A percentile compares a stretch with the other conserved stretches of the same genome.
phyloP scores from a whole-genome alignment of 2,797 vertebrate genomes.

The Merluccius polli region DNA sequence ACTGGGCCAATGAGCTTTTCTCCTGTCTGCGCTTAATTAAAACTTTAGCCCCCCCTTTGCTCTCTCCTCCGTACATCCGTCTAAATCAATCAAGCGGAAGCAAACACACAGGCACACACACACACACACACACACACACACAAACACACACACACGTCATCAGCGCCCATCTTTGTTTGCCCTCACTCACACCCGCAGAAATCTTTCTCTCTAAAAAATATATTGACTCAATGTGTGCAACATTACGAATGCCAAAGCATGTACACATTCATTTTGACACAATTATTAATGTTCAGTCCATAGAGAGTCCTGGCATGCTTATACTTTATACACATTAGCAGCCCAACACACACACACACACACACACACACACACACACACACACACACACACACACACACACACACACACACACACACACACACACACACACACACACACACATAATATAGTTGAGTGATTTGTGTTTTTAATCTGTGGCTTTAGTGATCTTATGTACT shows the following conservation, averaged over 20 bases:
- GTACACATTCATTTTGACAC: too few species aligned
- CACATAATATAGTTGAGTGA: neutral
- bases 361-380: too few species aligned
- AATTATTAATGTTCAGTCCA: neutral
- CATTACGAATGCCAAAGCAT: too few species aligned
- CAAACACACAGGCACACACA: neutral
- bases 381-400: neutral
- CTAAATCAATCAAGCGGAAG: neutral
- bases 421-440: slow-evolving; percentile 5
- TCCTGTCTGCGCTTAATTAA: slow-evolving; percentile 2
- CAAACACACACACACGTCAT: neutral
- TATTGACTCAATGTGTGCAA: too few species aligned
- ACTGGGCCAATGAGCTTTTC: neutral
- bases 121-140: neutral
- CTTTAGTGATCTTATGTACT: neutral
- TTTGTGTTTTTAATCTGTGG: neutral
- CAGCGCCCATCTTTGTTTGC: neutral
- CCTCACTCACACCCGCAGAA: neutral
- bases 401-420: neutral
- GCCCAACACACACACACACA: too few species aligned
- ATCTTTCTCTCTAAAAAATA: neutral
- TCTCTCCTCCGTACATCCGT: neutral
- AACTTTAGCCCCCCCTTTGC: neutral
- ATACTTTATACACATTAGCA: too few species aligned
- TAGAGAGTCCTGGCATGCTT: neutral